Percentiles rank a stretch among this genome's conserved stretches.
Conservation (phyloP, 1,140 invertebrate species). For the Linepithema humile region DNA sequence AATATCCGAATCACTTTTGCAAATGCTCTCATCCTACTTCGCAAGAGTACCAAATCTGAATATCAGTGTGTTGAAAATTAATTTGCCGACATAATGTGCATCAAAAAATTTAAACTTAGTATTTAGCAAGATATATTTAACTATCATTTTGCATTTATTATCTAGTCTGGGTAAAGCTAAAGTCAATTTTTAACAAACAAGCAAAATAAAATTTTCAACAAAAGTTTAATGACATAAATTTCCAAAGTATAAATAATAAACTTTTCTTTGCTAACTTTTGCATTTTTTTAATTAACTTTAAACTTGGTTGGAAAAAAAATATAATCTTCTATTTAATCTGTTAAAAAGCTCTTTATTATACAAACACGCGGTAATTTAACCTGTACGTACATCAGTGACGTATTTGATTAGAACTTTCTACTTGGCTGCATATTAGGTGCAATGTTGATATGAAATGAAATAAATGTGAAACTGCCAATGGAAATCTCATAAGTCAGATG, state of each 20-base stretch:
- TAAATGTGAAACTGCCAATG: background rate
- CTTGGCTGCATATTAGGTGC: too few species aligned
- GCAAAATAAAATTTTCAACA: background rate
- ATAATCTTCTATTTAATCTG: too few species aligned
- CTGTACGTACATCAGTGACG: background rate
- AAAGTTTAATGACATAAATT: background rate
- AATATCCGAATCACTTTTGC: slow-evolving; percentile 12
- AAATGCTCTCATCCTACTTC: background rate
- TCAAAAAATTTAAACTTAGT: background rate
- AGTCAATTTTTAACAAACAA: too few species aligned
- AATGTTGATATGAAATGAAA: background rate
- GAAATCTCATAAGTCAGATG: background rate
- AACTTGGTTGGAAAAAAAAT: too few species aligned
- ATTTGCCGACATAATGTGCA: background rate
- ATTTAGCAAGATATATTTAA: background rate
- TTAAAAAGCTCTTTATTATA: background rate
- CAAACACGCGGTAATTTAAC: background rate
- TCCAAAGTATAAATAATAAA: background rate
- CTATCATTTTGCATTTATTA: background rate
- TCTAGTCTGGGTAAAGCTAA: background rate
- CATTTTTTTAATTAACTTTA: background rate
- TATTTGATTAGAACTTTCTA: background rate
- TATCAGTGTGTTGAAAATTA: slow-evolving; percentile 16
- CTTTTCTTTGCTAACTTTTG: background rate
- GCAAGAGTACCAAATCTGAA: background rate